phyloP scores from a whole-genome alignment of 2,888 invertebrate species.

The Troides oblongomaculatus region DNA sequence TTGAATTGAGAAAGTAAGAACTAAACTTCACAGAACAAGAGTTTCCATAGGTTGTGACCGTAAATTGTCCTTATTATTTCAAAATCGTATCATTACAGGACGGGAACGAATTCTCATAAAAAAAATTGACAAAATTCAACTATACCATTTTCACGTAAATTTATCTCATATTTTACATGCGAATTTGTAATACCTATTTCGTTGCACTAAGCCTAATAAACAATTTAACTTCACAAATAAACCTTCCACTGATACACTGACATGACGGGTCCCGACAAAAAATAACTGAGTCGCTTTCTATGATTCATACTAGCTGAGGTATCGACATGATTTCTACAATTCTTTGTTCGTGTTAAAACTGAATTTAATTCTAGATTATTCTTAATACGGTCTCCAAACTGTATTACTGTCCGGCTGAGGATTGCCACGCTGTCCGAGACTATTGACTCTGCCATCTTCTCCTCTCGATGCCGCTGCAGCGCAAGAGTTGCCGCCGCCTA shows the following conservation, averaged over 20 bases:
- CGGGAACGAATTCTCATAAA: constrained; percentile 63
- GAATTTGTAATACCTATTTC: constrained; percentile 58
- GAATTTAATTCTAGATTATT: constrained; percentile 32
- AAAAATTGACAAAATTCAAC: constrained; percentile 46
- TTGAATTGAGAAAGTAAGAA: too few species aligned
- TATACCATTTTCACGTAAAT: constrained; percentile 44
- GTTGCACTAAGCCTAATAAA: constrained; percentile 51
- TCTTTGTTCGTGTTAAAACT: constrained; percentile 1
- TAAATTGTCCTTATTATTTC: constrained; percentile 11
- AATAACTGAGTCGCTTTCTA: constrained; percentile 29
- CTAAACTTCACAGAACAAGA: too few species aligned
- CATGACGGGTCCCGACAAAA: constrained; percentile 10
- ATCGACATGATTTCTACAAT: constrained; percentile 25
- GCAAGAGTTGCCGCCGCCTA: constrained; percentile 80
- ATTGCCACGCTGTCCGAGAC: constrained; percentile 79
- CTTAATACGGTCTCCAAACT: constrained; percentile 89
- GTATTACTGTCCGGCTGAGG: constrained; percentile 83
- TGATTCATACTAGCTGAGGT: constrained; percentile 11
- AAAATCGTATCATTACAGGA: constrained; percentile 69
- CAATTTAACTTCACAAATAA: constrained; percentile 14
- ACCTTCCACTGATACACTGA: neutral
- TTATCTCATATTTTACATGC: constrained; percentile 38
- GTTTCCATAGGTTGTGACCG: neutral
- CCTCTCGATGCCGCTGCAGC: constrained; percentile 78
- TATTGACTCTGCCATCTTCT: constrained; percentile 80